Evolutionary conservation across 1,140 invertebrate genomes (phyloP).

Genomic region (Cepaea nemoralis): DNA sequence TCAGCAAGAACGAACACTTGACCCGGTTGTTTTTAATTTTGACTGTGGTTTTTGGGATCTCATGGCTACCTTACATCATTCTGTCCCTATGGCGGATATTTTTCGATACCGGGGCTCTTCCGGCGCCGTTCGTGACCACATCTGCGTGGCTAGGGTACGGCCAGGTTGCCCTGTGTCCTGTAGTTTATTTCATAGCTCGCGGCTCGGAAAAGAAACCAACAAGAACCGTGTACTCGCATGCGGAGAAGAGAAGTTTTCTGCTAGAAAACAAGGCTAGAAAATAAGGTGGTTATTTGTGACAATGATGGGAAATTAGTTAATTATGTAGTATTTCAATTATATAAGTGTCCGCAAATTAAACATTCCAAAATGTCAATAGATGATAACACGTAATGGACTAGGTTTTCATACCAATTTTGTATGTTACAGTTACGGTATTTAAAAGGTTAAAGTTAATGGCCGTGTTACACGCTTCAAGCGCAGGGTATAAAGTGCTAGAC

Average conservation of each 20-base stretch:
- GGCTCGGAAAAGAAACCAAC: slow-evolving; percentile 34
- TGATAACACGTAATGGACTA: too few relatives aligned
- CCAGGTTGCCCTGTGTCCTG: slow-evolving; percentile 59
- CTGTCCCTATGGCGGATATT: slow-evolving; percentile 59
- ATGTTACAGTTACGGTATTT: too few relatives aligned
- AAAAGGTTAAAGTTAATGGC: too few relatives aligned
- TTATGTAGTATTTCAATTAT: too few relatives aligned
- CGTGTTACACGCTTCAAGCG: too few relatives aligned
- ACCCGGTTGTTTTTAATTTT: slow-evolving; percentile 59
- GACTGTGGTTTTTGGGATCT: slow-evolving; percentile 48
- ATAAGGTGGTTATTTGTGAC: too few relatives aligned
- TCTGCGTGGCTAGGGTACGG: slow-evolving; percentile 59
- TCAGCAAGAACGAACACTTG: slow-evolving; percentile 60
- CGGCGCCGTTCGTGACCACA: slow-evolving; percentile 48
- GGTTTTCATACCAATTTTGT: too few relatives aligned
- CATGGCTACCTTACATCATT: slow-evolving; percentile 61
- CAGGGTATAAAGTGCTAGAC: too few relatives aligned
- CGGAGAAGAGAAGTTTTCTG: slow-evolving; percentile 47
- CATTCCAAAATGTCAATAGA: too few relatives aligned
- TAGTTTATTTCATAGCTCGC: slow-evolving; percentile 51
- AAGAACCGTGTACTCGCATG: slow-evolving; percentile 31
- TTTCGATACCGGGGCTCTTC: slow-evolving; percentile 36
- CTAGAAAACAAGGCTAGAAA: slow-evolving; percentile 44
- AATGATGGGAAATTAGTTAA: too few relatives aligned
- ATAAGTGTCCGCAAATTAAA: too few relatives aligned